Evolutionary conservation across 2,888 invertebrate genomes (phyloP).

Genomic region (Machimus rusticus): DNA sequence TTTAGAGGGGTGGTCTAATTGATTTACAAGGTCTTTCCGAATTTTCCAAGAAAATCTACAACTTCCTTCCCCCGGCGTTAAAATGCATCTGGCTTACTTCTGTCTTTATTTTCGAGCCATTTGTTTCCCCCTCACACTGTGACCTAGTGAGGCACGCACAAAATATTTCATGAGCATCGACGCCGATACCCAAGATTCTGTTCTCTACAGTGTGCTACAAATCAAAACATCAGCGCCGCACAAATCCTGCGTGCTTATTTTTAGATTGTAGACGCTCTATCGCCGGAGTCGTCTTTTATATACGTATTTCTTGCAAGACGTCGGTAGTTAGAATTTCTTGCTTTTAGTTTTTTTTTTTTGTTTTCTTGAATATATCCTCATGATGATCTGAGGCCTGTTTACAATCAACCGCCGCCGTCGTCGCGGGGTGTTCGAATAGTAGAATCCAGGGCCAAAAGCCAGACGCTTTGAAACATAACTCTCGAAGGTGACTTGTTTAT

Average conservation of each 20-base stretch:
- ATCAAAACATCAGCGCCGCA: background rate
- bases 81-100: background rate
- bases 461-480: constrained; percentile 7
- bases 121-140: background rate
- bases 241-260: constrained; percentile 15
- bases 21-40: background rate
- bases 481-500: constrained; percentile 15
- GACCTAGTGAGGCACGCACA: constrained; percentile 7
- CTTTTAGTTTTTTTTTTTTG: background rate
- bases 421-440: background rate
- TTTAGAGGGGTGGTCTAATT: no score
- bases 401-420: background rate
- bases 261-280: background rate
- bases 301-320: background rate
- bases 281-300: background rate
- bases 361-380: background rate
- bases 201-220: background rate
- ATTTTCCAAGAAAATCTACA: background rate
- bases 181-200: background rate
- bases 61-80: background rate
- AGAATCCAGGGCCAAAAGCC: constrained; percentile 19
- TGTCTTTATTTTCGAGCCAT: background rate
- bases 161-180: background rate
- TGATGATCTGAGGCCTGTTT: background rate
- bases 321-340: background rate